Base-by-base conservation (phyloP, 2,888 invertebrate genomes). In the Cephus spinipes region DNA sequence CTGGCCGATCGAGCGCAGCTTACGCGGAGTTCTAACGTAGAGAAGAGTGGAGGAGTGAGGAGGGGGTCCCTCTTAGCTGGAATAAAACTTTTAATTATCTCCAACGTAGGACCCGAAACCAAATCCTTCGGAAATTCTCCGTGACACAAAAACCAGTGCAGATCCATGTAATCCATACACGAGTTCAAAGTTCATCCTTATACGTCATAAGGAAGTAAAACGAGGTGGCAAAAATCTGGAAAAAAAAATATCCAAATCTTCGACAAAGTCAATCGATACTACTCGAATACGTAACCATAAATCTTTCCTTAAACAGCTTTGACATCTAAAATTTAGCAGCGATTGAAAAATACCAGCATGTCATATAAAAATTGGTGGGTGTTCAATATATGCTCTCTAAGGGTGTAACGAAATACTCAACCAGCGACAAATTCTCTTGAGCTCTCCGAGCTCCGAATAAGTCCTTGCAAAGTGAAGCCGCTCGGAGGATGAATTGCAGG, bases 41-140 rank as follows among this genome's bases (percentile, higher is more conserved):
- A 9, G 9, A 23, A 23, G 9, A 1, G 4, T 0, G 36, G 12
- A 12, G 76, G 81, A 36, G 3, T 12, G 11, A 12, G 12, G 12
- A 4, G 76, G 79, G 79, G 76, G 81, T 78, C 77, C 74, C 79
- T 81, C 77, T 82, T 82, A 81, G 79, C 77, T 55, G 9, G 55
- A 55, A 55, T 55, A 55, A 55, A 55, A 55, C 23, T 55, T 55
- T 55, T 55, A 55, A 55, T 55, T 55, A 55, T 55, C 55, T 55
- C 23, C 23, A 55, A 9, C 2, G 23, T 1, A 2, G 0, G 0
- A 55, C 55, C 9, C 23, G 2, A 55, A 55, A 9, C 4, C 9
- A 23, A 23, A 55, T 55, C 9, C 55, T 55, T 55, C 2, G 23
- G 2, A 23, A 55, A 23, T 23, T 55, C 0, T 23, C 55, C 1